These are phyloP conservation scores for Muscina levida DNA, from an alignment of 2,888 invertebrate species.

Conservation along the genomic window DNA sequence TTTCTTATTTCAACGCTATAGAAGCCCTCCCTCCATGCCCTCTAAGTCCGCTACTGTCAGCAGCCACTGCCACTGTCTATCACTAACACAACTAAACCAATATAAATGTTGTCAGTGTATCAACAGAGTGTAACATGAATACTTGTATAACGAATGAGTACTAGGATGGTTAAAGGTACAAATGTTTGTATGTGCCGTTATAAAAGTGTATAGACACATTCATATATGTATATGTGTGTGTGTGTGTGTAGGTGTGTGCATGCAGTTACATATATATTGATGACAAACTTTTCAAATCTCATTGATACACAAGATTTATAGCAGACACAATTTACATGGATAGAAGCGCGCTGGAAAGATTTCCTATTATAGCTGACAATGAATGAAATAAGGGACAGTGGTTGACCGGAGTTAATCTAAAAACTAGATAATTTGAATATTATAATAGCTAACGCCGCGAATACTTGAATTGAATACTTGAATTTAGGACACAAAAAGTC, in stretches of 20 bases:
- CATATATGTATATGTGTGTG: too few species aligned
- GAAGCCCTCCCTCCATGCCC: too few species aligned
- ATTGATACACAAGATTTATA: constrained; percentile 61
- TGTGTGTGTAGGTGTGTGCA: not conserved
- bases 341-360: not conserved
- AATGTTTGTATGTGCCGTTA: not conserved
- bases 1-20: too few species aligned
- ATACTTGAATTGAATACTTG: too few species aligned
- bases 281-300: constrained; percentile 54
- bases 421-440: too few species aligned
- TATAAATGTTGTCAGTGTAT: constrained; percentile 57
- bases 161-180: constrained; percentile 11
- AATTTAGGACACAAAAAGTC: too few species aligned
- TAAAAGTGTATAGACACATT: too few species aligned
- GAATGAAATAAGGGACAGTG: too few species aligned
- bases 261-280: constrained; percentile 48
- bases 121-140: constrained; percentile 48
- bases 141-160: constrained; percentile 23
- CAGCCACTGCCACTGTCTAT: constrained; percentile 4
- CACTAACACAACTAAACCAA: constrained; percentile 29
- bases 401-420: too few species aligned
- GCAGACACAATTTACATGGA: constrained; percentile 4
- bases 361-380: too few species aligned
- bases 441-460: too few species aligned
- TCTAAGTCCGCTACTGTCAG: too few species aligned